phyloP scores from a whole-genome alignment of 1,140 invertebrate genomes.

The Aporrectodea caliginosa region DNA sequence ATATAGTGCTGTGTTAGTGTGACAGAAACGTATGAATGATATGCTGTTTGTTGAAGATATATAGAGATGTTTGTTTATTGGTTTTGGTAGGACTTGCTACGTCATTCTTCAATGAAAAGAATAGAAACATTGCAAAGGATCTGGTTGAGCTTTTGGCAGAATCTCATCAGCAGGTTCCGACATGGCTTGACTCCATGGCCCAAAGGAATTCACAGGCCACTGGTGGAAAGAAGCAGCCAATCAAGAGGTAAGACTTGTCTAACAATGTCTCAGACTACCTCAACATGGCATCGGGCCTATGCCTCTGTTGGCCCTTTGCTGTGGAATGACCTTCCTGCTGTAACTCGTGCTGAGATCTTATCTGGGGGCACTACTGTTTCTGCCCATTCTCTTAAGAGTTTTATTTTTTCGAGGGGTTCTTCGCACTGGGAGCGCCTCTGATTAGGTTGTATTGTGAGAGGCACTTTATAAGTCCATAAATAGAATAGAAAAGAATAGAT shows the following conservation, averaged over 20 bases:
- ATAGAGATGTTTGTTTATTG: not conserved
- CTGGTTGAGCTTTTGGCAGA: conserved; percentile 88
- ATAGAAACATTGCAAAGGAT: conserved; percentile 88
- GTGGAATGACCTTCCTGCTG: no score
- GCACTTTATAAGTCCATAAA: no score
- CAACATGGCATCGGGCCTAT: no score
- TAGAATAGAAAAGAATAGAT: no score
- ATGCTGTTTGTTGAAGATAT: not conserved
- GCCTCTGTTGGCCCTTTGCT: no score
- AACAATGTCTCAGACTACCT: no score
- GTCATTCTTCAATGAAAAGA: conserved; percentile 99
- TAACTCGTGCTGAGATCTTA: no score
- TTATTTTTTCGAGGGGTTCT: no score
- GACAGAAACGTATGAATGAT: not conserved
- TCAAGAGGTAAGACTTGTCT: not conserved
- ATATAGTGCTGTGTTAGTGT: not conserved
- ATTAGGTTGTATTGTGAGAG: no score
- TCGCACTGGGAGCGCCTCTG: no score
- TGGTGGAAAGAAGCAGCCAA: not conserved
- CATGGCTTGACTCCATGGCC: conserved; percentile 69
- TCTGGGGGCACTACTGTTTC: no score
- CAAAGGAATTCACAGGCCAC: conserved; percentile 53
- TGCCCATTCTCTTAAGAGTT: no score
- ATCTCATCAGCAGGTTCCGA: conserved; percentile 90
- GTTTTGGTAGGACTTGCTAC: conserved; percentile 74